phyloP scores from a whole-genome alignment of 2,888 invertebrate genomes.

The Chaetoderma sp. region DNA sequence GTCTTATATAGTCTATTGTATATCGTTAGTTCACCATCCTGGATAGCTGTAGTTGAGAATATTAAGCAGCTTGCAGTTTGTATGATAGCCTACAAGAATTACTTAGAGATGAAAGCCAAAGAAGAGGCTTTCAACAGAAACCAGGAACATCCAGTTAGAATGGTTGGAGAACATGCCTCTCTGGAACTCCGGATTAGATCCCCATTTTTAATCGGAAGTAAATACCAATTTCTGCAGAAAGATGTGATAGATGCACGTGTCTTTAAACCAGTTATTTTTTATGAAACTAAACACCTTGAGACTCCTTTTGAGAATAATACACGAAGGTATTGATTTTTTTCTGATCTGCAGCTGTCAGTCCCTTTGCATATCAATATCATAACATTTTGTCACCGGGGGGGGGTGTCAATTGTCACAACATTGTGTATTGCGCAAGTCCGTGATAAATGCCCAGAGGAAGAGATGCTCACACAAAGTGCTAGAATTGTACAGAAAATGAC shows the following conservation, averaged over 20 bases:
- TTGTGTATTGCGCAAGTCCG: slow-evolving; percentile 14
- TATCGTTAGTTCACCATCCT: slow-evolving; percentile 15
- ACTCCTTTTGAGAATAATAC: slow-evolving; percentile 1
- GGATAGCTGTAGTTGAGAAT: slow-evolving; percentile 7
- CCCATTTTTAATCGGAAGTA: not conserved
- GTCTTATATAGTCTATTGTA: slow-evolving; percentile 27
- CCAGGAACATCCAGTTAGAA: slow-evolving; percentile 18
- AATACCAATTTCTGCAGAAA: slow-evolving; percentile 8
- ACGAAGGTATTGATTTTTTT: slow-evolving; percentile 18
- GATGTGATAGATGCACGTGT: not conserved
- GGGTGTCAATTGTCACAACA: slow-evolving; percentile 21
- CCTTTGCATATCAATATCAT: slow-evolving; percentile 28
- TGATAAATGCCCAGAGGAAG: slow-evolving; percentile 6
- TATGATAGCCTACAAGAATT: slow-evolving; percentile 3
- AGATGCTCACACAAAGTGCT: slow-evolving; percentile 22
- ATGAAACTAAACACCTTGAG: slow-evolving; percentile 15
- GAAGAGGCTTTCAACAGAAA: not conserved
- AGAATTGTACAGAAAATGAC: slow-evolving; percentile 12
- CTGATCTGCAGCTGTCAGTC: slow-evolving; percentile 20
- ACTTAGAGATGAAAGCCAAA: slow-evolving; percentile 5
- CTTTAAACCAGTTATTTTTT: slow-evolving; percentile 22
- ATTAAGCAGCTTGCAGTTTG: slow-evolving; percentile 18
- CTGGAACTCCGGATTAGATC: slow-evolving; percentile 2
- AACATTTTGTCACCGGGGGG: slow-evolving; percentile 29
- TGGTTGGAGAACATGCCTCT: slow-evolving; percentile 15